These are phyloP conservation scores for Augochlora pura DNA, from an alignment of 1,140 invertebrate genomes.

Conservation along the genomic window DNA sequence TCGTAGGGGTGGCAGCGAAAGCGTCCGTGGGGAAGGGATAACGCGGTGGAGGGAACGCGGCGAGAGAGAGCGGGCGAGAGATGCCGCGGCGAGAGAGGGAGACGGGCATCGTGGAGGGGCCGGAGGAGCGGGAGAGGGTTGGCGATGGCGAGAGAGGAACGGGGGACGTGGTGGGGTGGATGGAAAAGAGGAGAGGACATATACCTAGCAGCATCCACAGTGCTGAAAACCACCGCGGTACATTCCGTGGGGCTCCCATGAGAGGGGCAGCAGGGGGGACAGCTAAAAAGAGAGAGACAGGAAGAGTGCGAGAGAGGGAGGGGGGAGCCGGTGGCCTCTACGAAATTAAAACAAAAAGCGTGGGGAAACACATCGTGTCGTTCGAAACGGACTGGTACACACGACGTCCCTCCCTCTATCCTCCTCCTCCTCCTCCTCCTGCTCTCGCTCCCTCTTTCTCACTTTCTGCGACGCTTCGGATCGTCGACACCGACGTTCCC, in stretches of 20 bases:
- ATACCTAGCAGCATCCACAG: slow-evolving; percentile 58
- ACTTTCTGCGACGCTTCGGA: not conserved
- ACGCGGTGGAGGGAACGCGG: slow-evolving; percentile 22
- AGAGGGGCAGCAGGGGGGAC: slow-evolving; percentile 21
- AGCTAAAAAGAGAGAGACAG: not conserved
- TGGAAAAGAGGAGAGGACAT: slow-evolving; percentile 38
- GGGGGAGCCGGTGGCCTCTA: slow-evolving; percentile 50
- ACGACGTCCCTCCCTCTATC: slow-evolving; percentile 28
- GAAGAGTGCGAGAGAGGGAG: not conserved
- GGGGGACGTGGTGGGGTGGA: slow-evolving; percentile 21
- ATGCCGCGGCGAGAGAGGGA: too few relatives aligned
- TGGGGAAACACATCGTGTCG: slow-evolving; percentile 54
- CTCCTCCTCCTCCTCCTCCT: too few relatives aligned
- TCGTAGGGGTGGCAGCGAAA: slow-evolving; percentile 56
- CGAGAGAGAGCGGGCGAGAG: slow-evolving; percentile 4
- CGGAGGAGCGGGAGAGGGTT: not conserved
- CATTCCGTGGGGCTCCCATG: slow-evolving; percentile 59
- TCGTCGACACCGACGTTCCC: slow-evolving; percentile 13
- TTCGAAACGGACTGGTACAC: slow-evolving; percentile 54
- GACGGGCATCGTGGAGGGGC: not conserved
- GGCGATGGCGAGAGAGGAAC: slow-evolving; percentile 17
- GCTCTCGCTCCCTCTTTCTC: not conserved
- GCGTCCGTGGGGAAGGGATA: slow-evolving; percentile 49
- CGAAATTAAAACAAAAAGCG: slow-evolving; percentile 66
- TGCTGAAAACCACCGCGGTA: slow-evolving; percentile 64